phyloP scores from a whole-genome alignment of 1,140 invertebrate genomes.

The Bombyx mandarina region DNA sequence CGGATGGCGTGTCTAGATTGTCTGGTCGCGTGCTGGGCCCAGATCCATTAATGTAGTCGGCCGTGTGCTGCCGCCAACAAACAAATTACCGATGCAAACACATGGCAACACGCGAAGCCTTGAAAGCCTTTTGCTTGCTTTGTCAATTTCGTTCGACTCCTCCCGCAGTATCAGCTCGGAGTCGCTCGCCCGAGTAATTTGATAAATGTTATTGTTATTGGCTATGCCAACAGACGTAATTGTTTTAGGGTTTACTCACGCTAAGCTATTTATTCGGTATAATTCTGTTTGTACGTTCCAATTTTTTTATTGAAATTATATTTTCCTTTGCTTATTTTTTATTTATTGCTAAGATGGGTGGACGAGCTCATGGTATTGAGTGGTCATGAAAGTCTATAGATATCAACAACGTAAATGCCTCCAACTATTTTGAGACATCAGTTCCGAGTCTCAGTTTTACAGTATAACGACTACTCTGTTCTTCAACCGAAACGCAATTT shows the following conservation, averaged over 20 bases:
- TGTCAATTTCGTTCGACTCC: conserved; percentile 51
- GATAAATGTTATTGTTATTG: conserved; percentile 65
- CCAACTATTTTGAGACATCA: no score
- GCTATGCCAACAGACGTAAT: conserved; percentile 45
- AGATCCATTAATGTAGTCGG: conserved; percentile 63
- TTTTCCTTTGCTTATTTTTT: no score
- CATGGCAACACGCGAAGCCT: conserved; percentile 56
- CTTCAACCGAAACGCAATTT: no score
- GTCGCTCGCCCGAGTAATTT: conserved; percentile 45
- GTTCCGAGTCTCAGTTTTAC: no score
- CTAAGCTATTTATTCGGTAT: conserved; percentile 7
- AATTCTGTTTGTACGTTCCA: no score
- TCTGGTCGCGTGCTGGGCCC: conserved; percentile 41
- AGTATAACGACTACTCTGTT: no score
- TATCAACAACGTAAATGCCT: no score
- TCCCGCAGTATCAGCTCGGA: conserved; percentile 29
- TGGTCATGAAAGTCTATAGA: no score
- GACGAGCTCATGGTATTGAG: no score
- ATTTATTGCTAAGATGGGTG: no score
- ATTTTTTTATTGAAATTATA: no score
- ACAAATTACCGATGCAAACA: conserved; percentile 69
- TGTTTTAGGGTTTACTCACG: conserved; percentile 44
- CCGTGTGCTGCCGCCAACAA: conserved; percentile 56
- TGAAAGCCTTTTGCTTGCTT: conserved; percentile 63
- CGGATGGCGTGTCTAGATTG: conserved; percentile 25